These are phyloP conservation scores for Phortica variegata DNA, from an alignment of 1,140 invertebrate genomes.

Conservation along the genomic window DNA sequence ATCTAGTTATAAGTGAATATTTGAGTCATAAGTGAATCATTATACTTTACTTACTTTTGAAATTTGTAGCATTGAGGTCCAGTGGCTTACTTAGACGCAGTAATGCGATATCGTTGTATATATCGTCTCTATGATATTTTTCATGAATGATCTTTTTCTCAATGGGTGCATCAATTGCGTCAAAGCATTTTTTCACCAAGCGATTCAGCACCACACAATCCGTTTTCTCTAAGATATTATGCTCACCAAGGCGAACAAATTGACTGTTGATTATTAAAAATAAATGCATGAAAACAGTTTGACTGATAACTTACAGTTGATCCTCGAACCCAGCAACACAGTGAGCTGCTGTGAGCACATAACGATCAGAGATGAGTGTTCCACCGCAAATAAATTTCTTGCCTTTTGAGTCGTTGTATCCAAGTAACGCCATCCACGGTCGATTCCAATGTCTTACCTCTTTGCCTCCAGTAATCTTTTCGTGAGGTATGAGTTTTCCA, in stretches of 20 bases:
- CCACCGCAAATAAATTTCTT: conserved; percentile 54
- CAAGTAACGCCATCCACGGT: conserved; percentile 61
- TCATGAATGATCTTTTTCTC: conserved; percentile 64
- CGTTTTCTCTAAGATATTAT: conserved; percentile 59
- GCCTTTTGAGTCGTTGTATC: conserved; percentile 40
- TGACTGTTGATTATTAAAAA: conserved; percentile 26
- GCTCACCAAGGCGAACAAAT: conserved; percentile 64
- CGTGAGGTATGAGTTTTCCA: conserved; percentile 24
- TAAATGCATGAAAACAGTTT: background rate
- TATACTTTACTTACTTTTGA: too few relatives aligned
- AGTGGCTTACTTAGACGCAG: conserved; percentile 49
- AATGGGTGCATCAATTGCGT: conserved; percentile 60
- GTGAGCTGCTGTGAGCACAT: conserved; percentile 68
- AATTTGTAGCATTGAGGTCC: conserved; percentile 7
- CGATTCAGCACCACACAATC: conserved; percentile 60
- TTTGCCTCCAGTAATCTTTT: conserved; percentile 53
- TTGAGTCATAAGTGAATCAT: too few relatives aligned
- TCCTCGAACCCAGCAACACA: conserved; percentile 29
- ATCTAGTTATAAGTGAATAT: conserved; percentile 25
- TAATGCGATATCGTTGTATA: conserved; percentile 69
- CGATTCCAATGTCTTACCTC: conserved; percentile 57
- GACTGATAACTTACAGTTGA: conserved; percentile 38
- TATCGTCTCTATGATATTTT: conserved; percentile 60
- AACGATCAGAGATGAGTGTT: conserved; percentile 58
- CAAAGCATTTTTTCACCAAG: conserved; percentile 55